These are phyloP conservation scores for Sebastes matsubarae DNA, from an alignment of 2,797 vertebrate genomes.

Conservation along the genomic window DNA sequence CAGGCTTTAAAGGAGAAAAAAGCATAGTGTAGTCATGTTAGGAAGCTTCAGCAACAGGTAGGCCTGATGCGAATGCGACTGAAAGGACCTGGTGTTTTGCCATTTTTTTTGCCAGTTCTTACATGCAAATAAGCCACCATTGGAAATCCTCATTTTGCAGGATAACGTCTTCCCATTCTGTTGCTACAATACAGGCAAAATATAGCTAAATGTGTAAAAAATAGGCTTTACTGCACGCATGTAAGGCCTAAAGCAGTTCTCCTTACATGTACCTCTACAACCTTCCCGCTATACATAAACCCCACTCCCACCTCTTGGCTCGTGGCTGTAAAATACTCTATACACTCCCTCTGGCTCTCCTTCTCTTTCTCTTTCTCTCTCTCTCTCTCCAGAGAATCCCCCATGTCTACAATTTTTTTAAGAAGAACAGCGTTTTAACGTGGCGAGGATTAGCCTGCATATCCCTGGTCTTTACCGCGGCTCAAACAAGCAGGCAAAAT, in stretches of 20 bases:
- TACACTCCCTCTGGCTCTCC: slow-evolving; percentile 40
- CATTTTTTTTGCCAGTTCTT: background rate
- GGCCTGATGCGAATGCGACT: background rate
- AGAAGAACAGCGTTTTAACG: slow-evolving; percentile 78
- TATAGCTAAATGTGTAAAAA: slow-evolving; percentile 45
- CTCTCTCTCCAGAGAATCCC: slow-evolving; percentile 65
- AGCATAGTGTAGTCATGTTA: background rate
- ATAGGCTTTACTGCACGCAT: slow-evolving; percentile 49
- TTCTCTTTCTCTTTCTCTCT: slow-evolving; percentile 30
- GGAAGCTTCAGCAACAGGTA: slow-evolving; percentile 36
- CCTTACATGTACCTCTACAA: slow-evolving; percentile 46
- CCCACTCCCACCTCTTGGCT: slow-evolving; percentile 68
- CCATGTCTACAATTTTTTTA: slow-evolving; percentile 75
- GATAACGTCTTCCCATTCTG: slow-evolving; percentile 15
- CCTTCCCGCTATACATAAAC: slow-evolving; percentile 57
- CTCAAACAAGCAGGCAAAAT: slow-evolving; percentile 83
- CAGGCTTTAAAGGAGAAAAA: slow-evolving; percentile 1
- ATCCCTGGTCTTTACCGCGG: slow-evolving; percentile 82
- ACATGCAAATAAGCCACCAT: slow-evolving; percentile 29
- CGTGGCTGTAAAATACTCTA: slow-evolving; percentile 42
- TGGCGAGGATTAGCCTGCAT: slow-evolving; percentile 82
- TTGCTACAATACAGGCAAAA: background rate
- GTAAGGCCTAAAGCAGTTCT: slow-evolving; percentile 53
- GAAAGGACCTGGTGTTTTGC: background rate
- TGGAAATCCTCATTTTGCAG: slow-evolving; percentile 44